Conservation (phyloP, 2,888 invertebrate species). For the Glyphotaelius pellucidus region DNA sequence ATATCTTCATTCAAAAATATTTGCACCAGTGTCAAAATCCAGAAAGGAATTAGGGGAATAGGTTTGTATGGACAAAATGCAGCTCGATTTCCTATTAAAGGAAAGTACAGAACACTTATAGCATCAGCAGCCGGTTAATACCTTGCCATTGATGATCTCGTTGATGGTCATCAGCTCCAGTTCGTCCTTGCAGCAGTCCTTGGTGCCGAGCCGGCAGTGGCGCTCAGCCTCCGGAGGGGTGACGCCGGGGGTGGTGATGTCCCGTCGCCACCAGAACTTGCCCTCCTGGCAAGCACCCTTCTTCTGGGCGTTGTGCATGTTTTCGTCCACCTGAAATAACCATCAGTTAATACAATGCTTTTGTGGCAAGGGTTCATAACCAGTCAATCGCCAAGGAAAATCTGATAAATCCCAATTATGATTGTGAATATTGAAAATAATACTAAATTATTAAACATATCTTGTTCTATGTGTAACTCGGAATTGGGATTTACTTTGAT, state of each 20-base stretch:
- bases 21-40: too few species aligned
- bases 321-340: constrained; percentile 87
- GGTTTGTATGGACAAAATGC: too few species aligned
- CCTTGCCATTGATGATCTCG: constrained; percentile 98
- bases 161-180: constrained; percentile 92
- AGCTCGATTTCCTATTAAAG: too few species aligned
- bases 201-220: constrained; percentile 70
- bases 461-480: too few species aligned
- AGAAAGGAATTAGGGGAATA: too few species aligned
- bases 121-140: constrained; percentile 68
- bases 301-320: constrained; percentile 96
- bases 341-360: neutral
- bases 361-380: neutral
- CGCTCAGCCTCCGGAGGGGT: constrained; percentile 68
- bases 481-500: too few species aligned
- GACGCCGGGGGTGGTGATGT: constrained; percentile 76
- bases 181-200: constrained; percentile 72
- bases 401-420: too few species aligned
- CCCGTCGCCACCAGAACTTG: constrained; percentile 96
- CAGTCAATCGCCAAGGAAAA: too few species aligned
- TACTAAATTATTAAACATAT: too few species aligned
- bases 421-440: too few species aligned
- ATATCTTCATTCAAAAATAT: too few species aligned
- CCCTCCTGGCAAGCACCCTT: constrained; percentile 89
- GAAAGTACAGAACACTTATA: neutral